Base-by-base conservation (phyloP, 2,113 vertebrate species). In the Chlorocebus sabaeus region DNA sequence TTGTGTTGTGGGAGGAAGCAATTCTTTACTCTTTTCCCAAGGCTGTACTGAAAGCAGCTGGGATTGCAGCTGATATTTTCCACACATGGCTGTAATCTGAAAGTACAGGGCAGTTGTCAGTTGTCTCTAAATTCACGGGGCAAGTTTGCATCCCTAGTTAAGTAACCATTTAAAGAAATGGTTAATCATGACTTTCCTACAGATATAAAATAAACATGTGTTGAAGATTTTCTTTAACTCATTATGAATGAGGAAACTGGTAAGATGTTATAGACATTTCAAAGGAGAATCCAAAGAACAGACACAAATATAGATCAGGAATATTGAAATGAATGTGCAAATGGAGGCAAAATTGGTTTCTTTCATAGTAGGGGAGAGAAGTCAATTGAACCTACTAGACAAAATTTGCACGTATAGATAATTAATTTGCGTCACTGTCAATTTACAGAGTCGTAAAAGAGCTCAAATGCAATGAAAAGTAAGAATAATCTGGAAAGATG, bases 151-250 rank as follows among this genome's bases (percentile, higher is more conserved):
- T 40, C 38, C 43, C 79, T 85, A 6, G n/a, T 78, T 94, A 90
- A 98, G 80, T 59, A 35, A 43, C 80, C 48, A 67, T 92, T 83
- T 96, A 92, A 55, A 93, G 84, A 93, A 93, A 78, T 85, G 43
- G 23, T 81, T 64, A 75, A 40, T 40, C 16, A 18, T 70, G 61
- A 17, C 10, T 52, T 23, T 20, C 5, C 67, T 45, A 23, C 5
- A 59, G 16, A 57, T 95, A 84, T 20, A 52, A 76, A 85, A 45
- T 59, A n/a, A 80, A 23, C 10, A 25, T 25, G 11, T 72, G 25
- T 18, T 89, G 35, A 86, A 25, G 52, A 57, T 50, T 93, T 97
- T 48, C 52, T 80, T 96, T 35, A 89, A 55, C 22, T 93, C 10
- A 20, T 80, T 93, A 22, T 55, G 50, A 80, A 59, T 92, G 83